Evolutionary conservation across 2,888 invertebrate species (phyloP).

Genomic region (Anthrax anthrax): DNA sequence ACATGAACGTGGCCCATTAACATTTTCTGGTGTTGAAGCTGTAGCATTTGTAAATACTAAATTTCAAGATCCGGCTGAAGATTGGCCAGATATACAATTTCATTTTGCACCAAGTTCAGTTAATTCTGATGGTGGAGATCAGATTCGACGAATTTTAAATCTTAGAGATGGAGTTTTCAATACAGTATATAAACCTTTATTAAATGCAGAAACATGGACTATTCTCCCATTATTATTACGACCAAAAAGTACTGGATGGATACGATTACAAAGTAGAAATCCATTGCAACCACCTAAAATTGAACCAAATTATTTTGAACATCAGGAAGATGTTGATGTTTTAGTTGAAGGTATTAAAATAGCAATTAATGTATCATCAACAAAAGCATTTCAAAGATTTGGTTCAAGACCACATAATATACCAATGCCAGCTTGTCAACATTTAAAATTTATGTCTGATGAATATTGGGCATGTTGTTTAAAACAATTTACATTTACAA

Average conservation of each 20-base stretch:
- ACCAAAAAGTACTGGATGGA: constrained; percentile 75
- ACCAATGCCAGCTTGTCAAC: constrained; percentile 69
- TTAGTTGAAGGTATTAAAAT: constrained; percentile 74
- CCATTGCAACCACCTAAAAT: constrained; percentile 73
- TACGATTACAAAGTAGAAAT: constrained; percentile 67
- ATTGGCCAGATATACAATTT: constrained; percentile 77
- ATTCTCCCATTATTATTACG: constrained; percentile 66
- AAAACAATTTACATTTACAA: constrained; percentile 66
- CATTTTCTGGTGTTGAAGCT: constrained; percentile 70
- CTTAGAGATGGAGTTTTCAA: constrained; percentile 68
- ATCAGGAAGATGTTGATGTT: constrained; percentile 63
- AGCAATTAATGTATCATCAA: constrained; percentile 63
- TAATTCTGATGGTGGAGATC: constrained; percentile 68
- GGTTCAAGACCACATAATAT: constrained; percentile 65
- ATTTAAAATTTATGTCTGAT: constrained; percentile 55
- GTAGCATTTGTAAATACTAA: constrained; percentile 77
- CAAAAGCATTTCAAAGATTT: constrained; percentile 65
- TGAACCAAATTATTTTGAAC: constrained; percentile 83
- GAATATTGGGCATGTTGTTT: constrained; percentile 79
- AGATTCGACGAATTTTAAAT: constrained; percentile 60
- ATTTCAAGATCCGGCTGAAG: constrained; percentile 60
- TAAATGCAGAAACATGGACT: constrained; percentile 69
- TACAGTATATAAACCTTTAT: constrained; percentile 69
- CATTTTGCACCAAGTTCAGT: constrained; percentile 76
- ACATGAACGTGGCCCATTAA: constrained; percentile 70